Evolutionary conservation across 2,797 vertebrate genomes (phyloP), one percentile per base, ranked within the genome.

Genomic region (Pangasius krempfi): DNA sequence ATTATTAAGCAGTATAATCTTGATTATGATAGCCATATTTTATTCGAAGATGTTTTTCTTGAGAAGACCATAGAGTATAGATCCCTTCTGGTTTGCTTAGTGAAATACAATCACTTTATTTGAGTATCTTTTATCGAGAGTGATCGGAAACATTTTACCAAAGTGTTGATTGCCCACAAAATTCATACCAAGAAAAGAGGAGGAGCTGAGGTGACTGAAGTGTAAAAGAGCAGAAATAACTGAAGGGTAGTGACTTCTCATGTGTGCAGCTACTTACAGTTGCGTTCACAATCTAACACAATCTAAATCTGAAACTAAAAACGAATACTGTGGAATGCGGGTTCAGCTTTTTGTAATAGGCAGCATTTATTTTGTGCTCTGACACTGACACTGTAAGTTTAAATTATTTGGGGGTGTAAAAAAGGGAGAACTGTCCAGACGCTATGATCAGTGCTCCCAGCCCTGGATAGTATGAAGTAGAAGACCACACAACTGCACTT

Each of bases 401-500:
- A 73, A 7, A 27, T 50, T 13, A 76, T 79, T 56, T 79, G 30
- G 5, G 13, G 25, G 2, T 30, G 33, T 54, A n/a, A 76, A 54
- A 79, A 75, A 73, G 20, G 70, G 8, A 73, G 8, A 73, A 40
- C 70, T 40, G 30, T 1, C n/a, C 5, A 33, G 66, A 33, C 0
- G 66, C 20, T 37, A 9, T 40, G 18, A 72, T 37, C 5, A 68
- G 33, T 18, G 30, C 13, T 33, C 30, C 14, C 9, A 1, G 37
- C 16, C 13, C 40, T 75, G 18, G 18, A 47, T 5, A 47, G 22
- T 75, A 27, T 1, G 9, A 30, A 30, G 50, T 16, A 54, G 3
- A 79, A 52, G 84, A 89, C 88, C 89, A 81, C 86, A 90, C 88
- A 85, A 10, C 4, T 88, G 64, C 78, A 75, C 47, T 30, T 18